phyloP scores from a whole-genome alignment of 2,888 invertebrate genomes.

The Drosophila mettleri region DNA sequence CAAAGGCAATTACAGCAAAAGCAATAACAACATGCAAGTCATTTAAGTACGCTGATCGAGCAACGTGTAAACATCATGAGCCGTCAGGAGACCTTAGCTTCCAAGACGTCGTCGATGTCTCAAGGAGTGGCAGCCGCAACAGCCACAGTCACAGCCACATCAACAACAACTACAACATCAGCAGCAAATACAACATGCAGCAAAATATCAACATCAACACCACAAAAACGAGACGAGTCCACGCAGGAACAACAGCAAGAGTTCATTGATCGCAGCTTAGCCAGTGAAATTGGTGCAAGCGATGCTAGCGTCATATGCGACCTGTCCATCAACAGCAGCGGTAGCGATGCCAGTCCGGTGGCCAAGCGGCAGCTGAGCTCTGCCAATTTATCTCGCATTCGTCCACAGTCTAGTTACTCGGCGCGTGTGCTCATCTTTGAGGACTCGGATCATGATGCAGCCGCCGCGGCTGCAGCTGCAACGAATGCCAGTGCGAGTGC shows the following conservation, averaged over 20 bases:
- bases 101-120: conserved; percentile 24
- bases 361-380: conserved; percentile 78
- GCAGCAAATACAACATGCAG: conserved; percentile 39
- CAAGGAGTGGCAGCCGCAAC: conserved; percentile 15
- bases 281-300: conserved; percentile 60
- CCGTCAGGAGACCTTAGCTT: conserved; percentile 57
- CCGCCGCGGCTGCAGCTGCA: conserved; percentile 31
- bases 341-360: conserved; percentile 71
- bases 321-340: conserved; percentile 54
- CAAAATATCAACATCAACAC: conserved; percentile 82
- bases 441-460: conserved; percentile 88
- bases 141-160: conserved; percentile 58
- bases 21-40: conserved; percentile 45
- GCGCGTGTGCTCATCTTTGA: conserved; percentile 92
- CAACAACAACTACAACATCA: conserved; percentile 73
- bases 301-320: conserved; percentile 66
- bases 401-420: conserved; percentile 89
- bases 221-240: conserved; percentile 67
- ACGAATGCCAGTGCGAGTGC: no score
- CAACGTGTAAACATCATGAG: conserved; percentile 63
- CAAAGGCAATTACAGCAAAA: conserved; percentile 8
- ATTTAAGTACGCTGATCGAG: conserved; percentile 35
- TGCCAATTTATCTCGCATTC: conserved; percentile 70
- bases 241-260: conserved; percentile 42
- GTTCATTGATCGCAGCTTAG: conserved; percentile 60